Base-by-base conservation (phyloP, 1,140 invertebrate genomes). In the Lutraria rhynchaena region DNA sequence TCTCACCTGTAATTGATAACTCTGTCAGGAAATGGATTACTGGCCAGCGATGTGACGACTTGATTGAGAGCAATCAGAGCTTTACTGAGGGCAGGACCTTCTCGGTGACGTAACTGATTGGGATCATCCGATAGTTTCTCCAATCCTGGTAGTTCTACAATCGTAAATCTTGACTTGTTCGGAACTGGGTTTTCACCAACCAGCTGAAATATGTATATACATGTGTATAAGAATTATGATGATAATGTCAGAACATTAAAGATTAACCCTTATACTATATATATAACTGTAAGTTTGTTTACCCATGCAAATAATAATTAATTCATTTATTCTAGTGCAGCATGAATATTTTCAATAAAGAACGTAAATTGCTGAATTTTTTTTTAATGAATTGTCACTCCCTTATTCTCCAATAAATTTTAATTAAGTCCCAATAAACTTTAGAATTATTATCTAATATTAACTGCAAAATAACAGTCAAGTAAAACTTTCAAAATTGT, bases 1-100 rank as follows among this genome's bases (percentile, higher is more conserved):
- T 9, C 41, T 83, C 81, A 92, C 91, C 87, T 85, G 78, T 91
- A 91, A 44, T 86, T 89, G 31, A 92, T 90, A 17, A 89, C 86
- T 60, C 90, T 83, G 65, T 91, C 87, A 46, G 91, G 85, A 49
- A 76, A 86, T 22, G 88, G 88, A 55, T 91, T 83, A 53, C 76
- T 82, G 29, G 89, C 74, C 17, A 92, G 82, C 9, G 85, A 83
- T 27, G 83, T 86, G n/a, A 89, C 84, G 4, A 90, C 83, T 24
- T 86, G 75, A 51, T 85, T 87, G 0, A 92, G 78, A 22, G 86
- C 83, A 22, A 84, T 63, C 3, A 91, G 83, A 46, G 83, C 87
- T 67, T 87, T 85, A 76, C 85, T 91, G 22, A 90, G 78, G 33
- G 67, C 75, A 31, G 86, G 81, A 13, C 88, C 87, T 74, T 91